phyloP scores from a whole-genome alignment of 1,140 invertebrate genomes.

The Papilio aristodemus region DNA sequence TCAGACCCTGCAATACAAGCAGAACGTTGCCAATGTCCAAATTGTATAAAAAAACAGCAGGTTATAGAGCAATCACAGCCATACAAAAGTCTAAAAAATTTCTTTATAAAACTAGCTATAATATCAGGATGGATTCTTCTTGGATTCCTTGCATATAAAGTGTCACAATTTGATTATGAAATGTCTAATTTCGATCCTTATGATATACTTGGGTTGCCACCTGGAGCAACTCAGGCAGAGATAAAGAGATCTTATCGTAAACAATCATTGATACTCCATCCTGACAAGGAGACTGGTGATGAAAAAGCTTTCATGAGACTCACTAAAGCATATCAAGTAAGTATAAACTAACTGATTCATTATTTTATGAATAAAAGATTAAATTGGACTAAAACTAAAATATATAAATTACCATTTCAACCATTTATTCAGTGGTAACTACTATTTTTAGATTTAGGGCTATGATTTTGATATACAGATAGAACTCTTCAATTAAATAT shows the following conservation, averaged over 20 bases:
- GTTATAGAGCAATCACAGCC: constrained; percentile 91
- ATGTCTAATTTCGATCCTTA: constrained; percentile 99
- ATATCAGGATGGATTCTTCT: constrained; percentile 94
- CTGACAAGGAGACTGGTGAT: constrained; percentile 98
- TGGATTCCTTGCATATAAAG: constrained; percentile 95
- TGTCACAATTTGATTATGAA: constrained; percentile 98
- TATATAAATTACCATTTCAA: no score
- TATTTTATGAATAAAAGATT: background rate
- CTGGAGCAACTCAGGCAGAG: constrained; percentile 90
- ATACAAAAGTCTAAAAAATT: constrained; percentile 90
- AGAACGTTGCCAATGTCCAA: constrained; percentile 92
- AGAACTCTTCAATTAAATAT: no score
- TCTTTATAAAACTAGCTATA: constrained; percentile 83
- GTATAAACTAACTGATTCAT: constrained; percentile 9
- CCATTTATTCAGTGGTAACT: no score
- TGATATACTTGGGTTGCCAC: constrained; percentile 94
- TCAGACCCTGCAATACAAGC: constrained; percentile 87
- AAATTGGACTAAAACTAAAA: background rate
- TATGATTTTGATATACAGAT: no score
- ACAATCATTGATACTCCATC: constrained; percentile 96
- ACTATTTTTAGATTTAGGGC: no score
- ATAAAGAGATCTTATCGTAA: constrained; percentile 98
- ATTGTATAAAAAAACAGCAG: constrained; percentile 92
- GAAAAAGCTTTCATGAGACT: constrained; percentile 98
- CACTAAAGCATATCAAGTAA: constrained; percentile 94